Conservation (phyloP, 92 coral and sea anemone species). For the Parazoanthus atlanticus region DNA sequence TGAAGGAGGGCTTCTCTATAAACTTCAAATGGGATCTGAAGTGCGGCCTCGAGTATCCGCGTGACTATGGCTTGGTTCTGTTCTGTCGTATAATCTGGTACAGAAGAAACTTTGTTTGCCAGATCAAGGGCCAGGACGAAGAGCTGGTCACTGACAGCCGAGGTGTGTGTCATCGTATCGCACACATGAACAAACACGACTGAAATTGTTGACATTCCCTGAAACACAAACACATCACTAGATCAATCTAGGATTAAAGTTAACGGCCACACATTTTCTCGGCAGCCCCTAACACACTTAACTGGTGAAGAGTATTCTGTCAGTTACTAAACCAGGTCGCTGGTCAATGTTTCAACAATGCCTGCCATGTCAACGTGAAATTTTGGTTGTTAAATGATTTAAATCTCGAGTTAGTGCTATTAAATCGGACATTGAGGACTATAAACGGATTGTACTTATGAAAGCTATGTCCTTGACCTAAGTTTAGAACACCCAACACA, state of each 20-base stretch:
- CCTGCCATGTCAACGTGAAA: no score
- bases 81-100: constrained; percentile 32
- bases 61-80: constrained; percentile 2
- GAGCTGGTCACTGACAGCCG: constrained; percentile 70
- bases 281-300: no score
- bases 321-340: no score
- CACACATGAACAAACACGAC: constrained; percentile 60
- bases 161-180: constrained; percentile 67
- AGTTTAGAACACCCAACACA: no score
- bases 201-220: constrained; percentile 33
- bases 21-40: constrained; percentile 61
- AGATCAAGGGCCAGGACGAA: constrained; percentile 73
- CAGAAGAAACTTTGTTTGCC: constrained; percentile 47
- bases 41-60: constrained; percentile 46
- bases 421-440: no score
- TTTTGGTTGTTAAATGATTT: no score
- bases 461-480: no score
- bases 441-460: no score
- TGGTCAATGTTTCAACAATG: no score
- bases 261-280: no score
- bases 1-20: constrained; percentile 70
- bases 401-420: no score
- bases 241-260: background rate
- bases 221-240: background rate
- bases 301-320: no score